Base-by-base conservation (phyloP, 2,797 vertebrate genomes). In the Enoplosus armatus region DNA sequence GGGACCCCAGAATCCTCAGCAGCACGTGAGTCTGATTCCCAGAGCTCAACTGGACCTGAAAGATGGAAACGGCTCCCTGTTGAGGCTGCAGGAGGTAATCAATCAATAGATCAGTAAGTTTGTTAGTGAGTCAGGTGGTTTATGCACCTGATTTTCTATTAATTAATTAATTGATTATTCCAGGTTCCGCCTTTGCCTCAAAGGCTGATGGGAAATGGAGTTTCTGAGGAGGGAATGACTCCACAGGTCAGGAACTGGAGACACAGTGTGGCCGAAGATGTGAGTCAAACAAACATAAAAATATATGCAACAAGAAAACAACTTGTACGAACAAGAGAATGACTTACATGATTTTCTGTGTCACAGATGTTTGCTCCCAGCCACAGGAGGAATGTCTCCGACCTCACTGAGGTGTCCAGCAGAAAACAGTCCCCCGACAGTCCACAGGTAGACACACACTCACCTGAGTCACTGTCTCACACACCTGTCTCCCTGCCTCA, bases 371-470 rank as follows among this genome's bases (percentile, higher is more conserved):
- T 92, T 54, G 31, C 72, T 51, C 87, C 79, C 0, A 61, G 84
- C 3, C 94, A 94, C 80, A 83, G 89, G 75, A 92, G 94, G 64
- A 93, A 93, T 16, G 8, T 86, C 15, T 95, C 94, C 0, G 95
- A 95, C 64, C 48, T 82, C 69, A 88, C 82, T 0, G 92, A 94
- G 1, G 47, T 63, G 2, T 74, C 86, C 0, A 85, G 75, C 71
- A 85, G 87, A 24, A 92, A 80, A 27, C 82, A 62, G 27, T 93
- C 89, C 9, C 87, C 92, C 0, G 91, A 95, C 16, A 63, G 75
- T 8, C 76, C 71, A 11, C 89, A 92, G 91, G 91, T 92, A 90
- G 3, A 53, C 20, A 1, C 53, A 35, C 33, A 0, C 10, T 24
- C 54, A 31, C 67, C 71, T 51, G 26, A 24, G 14, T 55, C 62